Conservation (phyloP, 1,140 invertebrate species). For the Brachionus koreanus region DNA sequence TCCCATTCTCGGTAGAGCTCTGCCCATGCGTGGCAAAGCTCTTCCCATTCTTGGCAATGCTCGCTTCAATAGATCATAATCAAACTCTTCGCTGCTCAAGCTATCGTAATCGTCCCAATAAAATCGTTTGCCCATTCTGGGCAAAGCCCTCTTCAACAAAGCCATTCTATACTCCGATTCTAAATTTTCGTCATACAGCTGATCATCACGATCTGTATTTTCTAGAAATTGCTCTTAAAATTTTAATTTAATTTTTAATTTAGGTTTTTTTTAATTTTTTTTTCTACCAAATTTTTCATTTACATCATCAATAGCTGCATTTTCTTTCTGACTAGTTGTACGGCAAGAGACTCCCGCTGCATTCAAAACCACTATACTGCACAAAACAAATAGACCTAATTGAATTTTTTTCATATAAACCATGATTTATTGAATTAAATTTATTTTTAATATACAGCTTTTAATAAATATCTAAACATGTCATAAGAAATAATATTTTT, state of each 20-base stretch:
- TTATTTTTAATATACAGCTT: neutral
- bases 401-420: neutral
- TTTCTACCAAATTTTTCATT: neutral
- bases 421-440: neutral
- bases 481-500: neutral
- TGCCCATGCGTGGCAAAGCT: conserved; percentile 38
- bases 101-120: conserved; percentile 12
- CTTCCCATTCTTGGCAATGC: conserved; percentile 35
- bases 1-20: conserved; percentile 39
- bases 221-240: conserved; percentile 2
- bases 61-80: neutral
- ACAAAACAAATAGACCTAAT: neutral
- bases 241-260: neutral
- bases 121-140: conserved; percentile 26
- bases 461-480: neutral
- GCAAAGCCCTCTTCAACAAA: conserved; percentile 18
- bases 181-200: neutral
- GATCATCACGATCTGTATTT: neutral
- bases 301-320: neutral
- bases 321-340: neutral
- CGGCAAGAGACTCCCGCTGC: neutral
- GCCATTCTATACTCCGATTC: neutral
- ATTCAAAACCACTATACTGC: neutral
- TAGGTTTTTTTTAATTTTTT: neutral
- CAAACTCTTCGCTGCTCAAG: neutral